Conservation (phyloP, 2,797 vertebrate species). For the Allobates femoralis region DNA sequence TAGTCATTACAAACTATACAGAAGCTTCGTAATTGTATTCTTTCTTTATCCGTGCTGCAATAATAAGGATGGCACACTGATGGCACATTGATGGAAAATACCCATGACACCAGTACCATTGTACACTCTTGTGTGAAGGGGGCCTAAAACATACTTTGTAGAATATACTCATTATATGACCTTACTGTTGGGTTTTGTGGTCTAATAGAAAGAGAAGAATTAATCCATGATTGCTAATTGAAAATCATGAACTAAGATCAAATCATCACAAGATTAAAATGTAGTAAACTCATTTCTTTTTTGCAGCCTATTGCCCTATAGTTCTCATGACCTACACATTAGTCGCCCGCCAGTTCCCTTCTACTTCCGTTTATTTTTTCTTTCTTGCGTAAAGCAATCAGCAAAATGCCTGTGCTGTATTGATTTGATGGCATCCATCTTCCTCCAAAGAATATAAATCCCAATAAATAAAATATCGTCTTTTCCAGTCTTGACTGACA, state of each 20-base stretch:
- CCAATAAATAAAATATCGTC: slow-evolving; percentile 78
- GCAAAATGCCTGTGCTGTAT: slow-evolving; percentile 77
- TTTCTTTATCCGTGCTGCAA: too few relatives aligned
- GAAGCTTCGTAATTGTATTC: too few relatives aligned
- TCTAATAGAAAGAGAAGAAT: too few relatives aligned
- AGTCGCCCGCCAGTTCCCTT: slow-evolving; percentile 68
- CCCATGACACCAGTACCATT: too few relatives aligned
- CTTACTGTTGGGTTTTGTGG: too few relatives aligned
- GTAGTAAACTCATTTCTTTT: background rate
- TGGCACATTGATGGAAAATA: too few relatives aligned
- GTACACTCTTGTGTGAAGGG: too few relatives aligned
- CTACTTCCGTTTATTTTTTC: background rate
- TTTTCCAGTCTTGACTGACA: slow-evolving; percentile 69
- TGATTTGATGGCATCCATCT: slow-evolving; percentile 75
- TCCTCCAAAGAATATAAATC: slow-evolving; percentile 81
- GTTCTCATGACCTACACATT: background rate
- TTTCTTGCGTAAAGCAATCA: slow-evolving; percentile 73
- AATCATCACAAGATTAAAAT: background rate
- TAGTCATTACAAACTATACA: too few relatives aligned
- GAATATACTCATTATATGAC: too few relatives aligned
- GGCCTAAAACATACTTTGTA: too few relatives aligned
- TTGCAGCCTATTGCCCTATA: background rate
- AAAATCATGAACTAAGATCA: too few relatives aligned
- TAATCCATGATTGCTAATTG: background rate
- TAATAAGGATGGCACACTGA: too few relatives aligned